Evolutionary conservation across 1,140 invertebrate species (phyloP).

Genomic region (Scaptomyza pallida): DNA sequence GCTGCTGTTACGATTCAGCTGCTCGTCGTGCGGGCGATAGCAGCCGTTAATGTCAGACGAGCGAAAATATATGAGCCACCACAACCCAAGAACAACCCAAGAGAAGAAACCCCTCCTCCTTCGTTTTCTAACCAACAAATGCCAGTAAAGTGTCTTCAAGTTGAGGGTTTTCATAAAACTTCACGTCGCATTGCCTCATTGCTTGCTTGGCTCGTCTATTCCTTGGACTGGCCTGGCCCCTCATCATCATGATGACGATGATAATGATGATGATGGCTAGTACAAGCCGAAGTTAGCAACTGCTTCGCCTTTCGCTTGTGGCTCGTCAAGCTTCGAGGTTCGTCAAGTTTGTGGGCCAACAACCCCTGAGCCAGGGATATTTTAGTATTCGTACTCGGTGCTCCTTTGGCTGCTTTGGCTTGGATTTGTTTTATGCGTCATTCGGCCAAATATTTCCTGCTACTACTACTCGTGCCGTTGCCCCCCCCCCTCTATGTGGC

Average conservation of each 20-base stretch:
- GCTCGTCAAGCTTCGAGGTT: conserved; percentile 59
- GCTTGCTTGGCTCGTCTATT: conserved; percentile 15
- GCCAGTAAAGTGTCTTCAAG: conserved; percentile 54
- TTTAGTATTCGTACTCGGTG: not conserved
- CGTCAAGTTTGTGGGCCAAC: conserved; percentile 64
- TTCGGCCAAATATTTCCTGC: conserved; percentile 73
- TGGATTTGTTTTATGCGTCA: conserved; percentile 79
- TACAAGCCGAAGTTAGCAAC: conserved; percentile 5
- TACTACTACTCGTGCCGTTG: too few species aligned
- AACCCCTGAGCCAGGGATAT: conserved; percentile 45
- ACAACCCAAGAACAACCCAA: too few species aligned
- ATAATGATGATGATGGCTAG: conserved; percentile 66
- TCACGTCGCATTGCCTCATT: conserved; percentile 54
- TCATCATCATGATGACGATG: conserved; percentile 19
- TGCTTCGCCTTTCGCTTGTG: conserved; percentile 13
- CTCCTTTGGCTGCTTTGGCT: conserved; percentile 31
- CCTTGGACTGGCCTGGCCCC: conserved; percentile 13
- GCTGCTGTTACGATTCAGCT: not conserved
- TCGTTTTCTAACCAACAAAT: not conserved
- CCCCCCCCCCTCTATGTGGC: conserved; percentile 7
- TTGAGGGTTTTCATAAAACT: conserved; percentile 63
- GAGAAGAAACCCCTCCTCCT: conserved; percentile 1
- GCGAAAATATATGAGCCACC: conserved; percentile 79
- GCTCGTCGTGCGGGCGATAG: conserved; percentile 73
- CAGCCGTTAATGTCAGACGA: conserved; percentile 84